Percentiles rank a stretch among this genome's conserved stretches.
These are phyloP conservation scores for Ptilorrhoa leucosticta DNA, from an alignment of 2,113 vertebrate species.

Conservation along the genomic window DNA sequence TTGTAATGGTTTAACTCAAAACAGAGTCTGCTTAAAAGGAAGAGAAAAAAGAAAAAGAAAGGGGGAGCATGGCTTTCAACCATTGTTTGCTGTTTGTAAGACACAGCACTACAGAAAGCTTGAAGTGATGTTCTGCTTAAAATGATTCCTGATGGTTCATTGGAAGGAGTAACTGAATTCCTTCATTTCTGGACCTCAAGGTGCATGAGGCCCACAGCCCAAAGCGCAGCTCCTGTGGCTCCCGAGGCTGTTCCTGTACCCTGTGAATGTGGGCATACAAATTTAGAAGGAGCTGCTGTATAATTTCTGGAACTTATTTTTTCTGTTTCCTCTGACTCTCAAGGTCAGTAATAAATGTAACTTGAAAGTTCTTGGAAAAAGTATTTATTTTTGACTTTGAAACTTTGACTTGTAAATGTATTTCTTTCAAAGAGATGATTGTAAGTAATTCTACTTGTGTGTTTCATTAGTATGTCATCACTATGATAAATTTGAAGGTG, in stretches of 20 bases:
- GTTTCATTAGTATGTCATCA: not conserved
- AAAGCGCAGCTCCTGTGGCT: not conserved
- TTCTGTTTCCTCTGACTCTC: not conserved
- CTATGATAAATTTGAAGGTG: not conserved
- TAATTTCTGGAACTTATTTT: not conserved
- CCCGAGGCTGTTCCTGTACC: not conserved
- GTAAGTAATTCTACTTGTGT: not conserved
- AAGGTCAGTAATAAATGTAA: not conserved
- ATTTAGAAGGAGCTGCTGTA: not conserved
- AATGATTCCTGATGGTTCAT: not conserved
- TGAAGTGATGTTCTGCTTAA: not conserved
- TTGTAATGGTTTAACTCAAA: not conserved
- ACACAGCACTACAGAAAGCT: not conserved
- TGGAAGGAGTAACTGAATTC: not conserved
- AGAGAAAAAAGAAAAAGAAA: not conserved
- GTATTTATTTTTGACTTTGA: not conserved
- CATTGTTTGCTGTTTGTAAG: not conserved
- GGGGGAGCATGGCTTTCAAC: rapidly evolving
- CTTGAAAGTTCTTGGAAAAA: not conserved
- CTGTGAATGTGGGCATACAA: not conserved
- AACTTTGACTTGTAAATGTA: not conserved
- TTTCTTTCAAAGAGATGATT: not conserved
- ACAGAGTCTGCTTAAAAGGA: not conserved
- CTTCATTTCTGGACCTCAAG: not conserved
- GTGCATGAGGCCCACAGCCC: not conserved